Conservation (phyloP, 1,140 invertebrate species). For the Phocides pigmalion region DNA sequence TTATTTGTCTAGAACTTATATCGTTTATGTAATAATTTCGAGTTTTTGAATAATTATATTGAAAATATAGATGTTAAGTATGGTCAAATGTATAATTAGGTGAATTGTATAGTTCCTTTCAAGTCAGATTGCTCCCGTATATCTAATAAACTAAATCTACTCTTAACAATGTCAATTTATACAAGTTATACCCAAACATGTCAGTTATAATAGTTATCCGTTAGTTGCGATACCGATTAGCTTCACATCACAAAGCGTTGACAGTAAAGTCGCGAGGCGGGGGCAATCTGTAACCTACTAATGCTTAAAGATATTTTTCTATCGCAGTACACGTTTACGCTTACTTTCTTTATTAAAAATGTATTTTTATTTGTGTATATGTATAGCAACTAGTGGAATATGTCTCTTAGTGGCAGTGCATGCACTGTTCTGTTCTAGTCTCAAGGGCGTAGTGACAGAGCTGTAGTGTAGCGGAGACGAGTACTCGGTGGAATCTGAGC, state of each 20-base stretch:
- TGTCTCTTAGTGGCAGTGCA: neutral
- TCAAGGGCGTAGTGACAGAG: no score
- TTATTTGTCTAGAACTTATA: no score
- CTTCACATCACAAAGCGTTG: no score
- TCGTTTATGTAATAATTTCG: no score
- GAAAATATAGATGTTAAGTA: no score
- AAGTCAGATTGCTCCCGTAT: slow-evolving; percentile 3
- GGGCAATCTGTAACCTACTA: slow-evolving; percentile 9
- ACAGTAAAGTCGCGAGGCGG: neutral
- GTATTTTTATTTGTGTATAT: neutral
- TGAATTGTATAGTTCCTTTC: slow-evolving; percentile 19
- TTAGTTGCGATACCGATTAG: no score
- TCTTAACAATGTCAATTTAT: neutral
- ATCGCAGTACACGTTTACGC: slow-evolving; percentile 1
- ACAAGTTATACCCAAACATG: neutral
- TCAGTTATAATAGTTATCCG: neutral
- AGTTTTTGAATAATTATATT: no score
- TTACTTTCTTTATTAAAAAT: neutral
- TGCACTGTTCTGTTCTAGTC: no score
- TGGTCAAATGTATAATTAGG: neutral
- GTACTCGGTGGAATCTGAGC: neutral
- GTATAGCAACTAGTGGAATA: slow-evolving; percentile 25
- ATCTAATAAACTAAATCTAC: no score
- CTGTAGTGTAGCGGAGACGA: neutral
- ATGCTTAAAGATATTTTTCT: slow-evolving; percentile 30